Percentiles rank a stretch among this genome's conserved stretches.
Evolutionary conservation across 2,888 invertebrate species (phyloP).

Genomic region (Diloba caeruleocephala): DNA sequence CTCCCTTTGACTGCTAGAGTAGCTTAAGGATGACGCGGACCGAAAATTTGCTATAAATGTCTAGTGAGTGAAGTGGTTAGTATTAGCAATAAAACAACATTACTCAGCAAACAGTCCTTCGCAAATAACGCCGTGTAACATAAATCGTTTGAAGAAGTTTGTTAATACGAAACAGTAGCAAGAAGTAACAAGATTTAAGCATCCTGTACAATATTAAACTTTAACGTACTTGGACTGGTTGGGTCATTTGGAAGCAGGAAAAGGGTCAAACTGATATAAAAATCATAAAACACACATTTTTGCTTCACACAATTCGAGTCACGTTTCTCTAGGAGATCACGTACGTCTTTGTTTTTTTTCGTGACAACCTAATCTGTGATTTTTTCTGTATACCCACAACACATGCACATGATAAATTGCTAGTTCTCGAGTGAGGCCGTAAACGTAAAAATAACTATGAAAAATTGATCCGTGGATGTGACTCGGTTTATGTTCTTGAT

Average conservation of each 20-base stretch:
- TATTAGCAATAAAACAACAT: conserved; percentile 17
- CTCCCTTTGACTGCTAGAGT: too few relatives aligned
- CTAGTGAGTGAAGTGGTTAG: neutral
- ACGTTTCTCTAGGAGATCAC: conserved; percentile 72
- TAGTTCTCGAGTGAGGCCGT: conserved; percentile 60
- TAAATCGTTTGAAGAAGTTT: conserved; percentile 31
- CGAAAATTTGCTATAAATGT: too few relatives aligned
- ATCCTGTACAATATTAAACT: conserved; percentile 51
- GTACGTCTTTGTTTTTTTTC: conserved; percentile 73
- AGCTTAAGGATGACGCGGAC: too few relatives aligned
- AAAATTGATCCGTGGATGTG: conserved; percentile 71
- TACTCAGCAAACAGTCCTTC: conserved; percentile 12
- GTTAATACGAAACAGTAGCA: conserved; percentile 8
- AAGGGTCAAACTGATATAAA: conserved; percentile 67
- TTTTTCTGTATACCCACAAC: conserved; percentile 67
- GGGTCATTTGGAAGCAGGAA: conserved; percentile 53
- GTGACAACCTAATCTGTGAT: conserved; percentile 73
- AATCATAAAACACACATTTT: conserved; percentile 72
- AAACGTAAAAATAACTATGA: conserved; percentile 69
- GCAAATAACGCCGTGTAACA: conserved; percentile 31
- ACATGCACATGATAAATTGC: conserved; percentile 80
- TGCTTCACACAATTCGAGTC: conserved; percentile 66
- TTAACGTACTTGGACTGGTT: conserved; percentile 35
- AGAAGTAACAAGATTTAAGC: conserved; percentile 19
- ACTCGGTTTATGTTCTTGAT: conserved; percentile 55